A percentile compares a stretch with the other conserved stretches of the same genome.
Evolutionary conservation across 2,113 vertebrate species (phyloP).

Genomic region (Merops nubicus): DNA sequence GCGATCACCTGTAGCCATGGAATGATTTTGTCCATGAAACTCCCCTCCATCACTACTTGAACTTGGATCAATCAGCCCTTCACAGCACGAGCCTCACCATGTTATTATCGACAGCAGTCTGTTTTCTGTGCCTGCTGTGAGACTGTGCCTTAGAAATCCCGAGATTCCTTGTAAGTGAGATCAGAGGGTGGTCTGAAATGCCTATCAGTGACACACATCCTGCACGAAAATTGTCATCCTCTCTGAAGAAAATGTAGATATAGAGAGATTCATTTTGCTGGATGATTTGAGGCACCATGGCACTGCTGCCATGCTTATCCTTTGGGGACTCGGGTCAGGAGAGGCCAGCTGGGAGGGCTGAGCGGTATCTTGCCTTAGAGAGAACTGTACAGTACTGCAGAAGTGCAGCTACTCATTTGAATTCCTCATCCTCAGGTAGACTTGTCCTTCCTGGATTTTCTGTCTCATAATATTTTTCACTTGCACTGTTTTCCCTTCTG

Average conservation of each 20-base stretch:
- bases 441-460: not conserved
- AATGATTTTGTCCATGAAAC: not conserved
- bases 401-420: not conserved
- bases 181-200: not conserved
- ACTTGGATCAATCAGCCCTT: not conserved
- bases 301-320: not conserved
- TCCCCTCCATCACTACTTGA: not conserved
- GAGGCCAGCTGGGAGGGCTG: not conserved
- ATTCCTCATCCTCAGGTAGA: slow-evolving; percentile 3
- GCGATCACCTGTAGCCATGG: not conserved
- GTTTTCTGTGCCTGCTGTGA: not conserved
- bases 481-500: not conserved
- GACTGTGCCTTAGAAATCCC: not conserved
- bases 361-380: not conserved
- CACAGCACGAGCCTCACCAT: not conserved
- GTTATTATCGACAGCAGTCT: not conserved
- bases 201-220: not conserved
- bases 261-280: not conserved
- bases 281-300: not conserved
- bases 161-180: not conserved
- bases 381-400: not conserved
- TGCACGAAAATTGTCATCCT: not conserved
- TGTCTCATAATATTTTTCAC: slow-evolving; percentile 34
- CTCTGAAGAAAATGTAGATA: not conserved
- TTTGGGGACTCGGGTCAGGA: rapidly evolving